Evolutionary conservation across 2,113 vertebrate genomes (phyloP), one percentile per base, ranked within the genome.

Genomic region (Lota lota): DNA sequence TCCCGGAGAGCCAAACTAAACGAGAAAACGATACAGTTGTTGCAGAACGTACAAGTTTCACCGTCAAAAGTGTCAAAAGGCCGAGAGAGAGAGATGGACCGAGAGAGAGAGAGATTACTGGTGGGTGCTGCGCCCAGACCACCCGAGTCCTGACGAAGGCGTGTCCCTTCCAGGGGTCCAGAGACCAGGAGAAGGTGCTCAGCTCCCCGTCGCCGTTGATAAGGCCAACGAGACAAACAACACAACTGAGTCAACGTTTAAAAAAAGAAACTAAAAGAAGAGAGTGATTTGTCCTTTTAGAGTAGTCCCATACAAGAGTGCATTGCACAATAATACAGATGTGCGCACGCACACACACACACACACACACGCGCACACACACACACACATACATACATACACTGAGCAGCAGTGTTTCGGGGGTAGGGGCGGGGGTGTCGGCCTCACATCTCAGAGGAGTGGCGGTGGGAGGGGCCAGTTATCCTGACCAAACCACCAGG

Each of bases 251-350:
- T 62, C 40, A 79, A 74, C 63, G 28, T 18, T 22, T 36, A 63
- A 57, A 36, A 22, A 22, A 28, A 1, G 7, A 40, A 67, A 19
- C 56, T 81, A 81, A 85, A 79, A 77, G 76, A 82, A 87, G 83
- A 74, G 83, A 92, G 92, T 90, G 90, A 91, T 91, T 92, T 77
- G 87, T 82, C 87, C 82, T 89, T 90, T 90, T 81, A 79, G 88
- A 87, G 82, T 85, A 89, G 86, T 91, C 86, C 89, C 61, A 15
- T 22, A 17, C 61, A 5, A 21, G 22, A 22, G 17, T 5, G 28
- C 61, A 56, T 33, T 17, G 15, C 24, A 18, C 61, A 28, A 14
- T 5, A 12, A 28, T 16, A 17, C 22, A 28, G 14, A 65, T 28
- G 64, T 28, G 51, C 51, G 86, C 74, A 77, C 63, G 22, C 71